phyloP scores from a whole-genome alignment of 1,140 invertebrate species.

The Aphis craccivora region DNA sequence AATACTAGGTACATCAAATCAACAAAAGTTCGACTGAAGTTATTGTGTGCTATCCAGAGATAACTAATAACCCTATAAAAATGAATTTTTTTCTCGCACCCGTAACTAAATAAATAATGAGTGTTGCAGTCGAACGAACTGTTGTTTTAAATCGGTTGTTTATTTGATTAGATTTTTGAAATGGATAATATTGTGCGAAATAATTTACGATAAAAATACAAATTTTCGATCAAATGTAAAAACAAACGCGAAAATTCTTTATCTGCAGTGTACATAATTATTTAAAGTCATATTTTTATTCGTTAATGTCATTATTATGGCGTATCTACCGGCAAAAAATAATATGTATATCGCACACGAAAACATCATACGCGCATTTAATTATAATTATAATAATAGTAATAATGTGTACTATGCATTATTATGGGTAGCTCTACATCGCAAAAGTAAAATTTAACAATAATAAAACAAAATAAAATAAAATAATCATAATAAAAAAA shows the following conservation, averaged over 20 bases:
- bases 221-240: not conserved
- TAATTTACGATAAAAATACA: not conserved
- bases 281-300: not conserved
- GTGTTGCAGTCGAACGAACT: not conserved
- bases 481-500: not conserved
- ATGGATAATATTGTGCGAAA: not conserved
- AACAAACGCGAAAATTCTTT: not conserved
- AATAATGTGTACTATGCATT: not conserved
- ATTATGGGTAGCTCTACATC: not conserved
- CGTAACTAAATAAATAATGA: slow-evolving; percentile 2
- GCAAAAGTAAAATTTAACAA: slow-evolving; percentile 8
- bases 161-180: not conserved
- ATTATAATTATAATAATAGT: not conserved
- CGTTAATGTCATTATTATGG: not conserved
- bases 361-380: not conserved
- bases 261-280: too few species aligned
- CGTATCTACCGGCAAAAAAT: not conserved
- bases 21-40: not conserved
- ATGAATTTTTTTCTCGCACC: not conserved
- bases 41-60: too few species aligned
- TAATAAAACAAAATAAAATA: not conserved
- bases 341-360: not conserved
- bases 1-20: not conserved
- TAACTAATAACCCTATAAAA: not conserved
- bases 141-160: not conserved